phyloP scores from a whole-genome alignment of 2,888 invertebrate species.

The Sminthurides aquaticus region DNA sequence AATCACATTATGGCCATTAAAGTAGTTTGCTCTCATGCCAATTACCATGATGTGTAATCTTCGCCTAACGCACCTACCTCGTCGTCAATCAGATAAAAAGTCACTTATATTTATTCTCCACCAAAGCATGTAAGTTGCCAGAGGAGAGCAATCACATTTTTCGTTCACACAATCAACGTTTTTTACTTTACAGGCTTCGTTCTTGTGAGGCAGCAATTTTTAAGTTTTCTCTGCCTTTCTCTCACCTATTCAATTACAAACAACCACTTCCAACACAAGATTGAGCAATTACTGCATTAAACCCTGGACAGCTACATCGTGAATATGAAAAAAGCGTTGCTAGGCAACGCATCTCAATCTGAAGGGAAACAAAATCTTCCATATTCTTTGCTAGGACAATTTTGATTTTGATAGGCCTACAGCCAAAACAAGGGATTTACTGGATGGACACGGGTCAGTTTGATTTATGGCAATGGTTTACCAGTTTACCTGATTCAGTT shows the following conservation, averaged over 20 bases:
- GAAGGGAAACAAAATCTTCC: too few relatives aligned
- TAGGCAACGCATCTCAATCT: too few relatives aligned
- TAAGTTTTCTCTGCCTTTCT: background rate
- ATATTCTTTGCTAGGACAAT: too few relatives aligned
- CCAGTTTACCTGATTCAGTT: background rate
- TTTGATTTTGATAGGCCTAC: too few relatives aligned
- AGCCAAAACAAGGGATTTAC: background rate
- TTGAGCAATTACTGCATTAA: background rate
- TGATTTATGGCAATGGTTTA: slow-evolving; percentile 21
- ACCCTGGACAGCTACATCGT: too few relatives aligned
- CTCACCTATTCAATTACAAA: background rate
- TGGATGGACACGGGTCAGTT: background rate
- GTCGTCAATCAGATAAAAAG: background rate
- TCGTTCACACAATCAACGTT: background rate
- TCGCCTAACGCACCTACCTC: background rate
- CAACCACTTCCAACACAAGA: background rate
- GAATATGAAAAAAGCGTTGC: too few relatives aligned
- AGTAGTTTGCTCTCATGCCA: background rate
- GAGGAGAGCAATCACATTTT: too few relatives aligned
- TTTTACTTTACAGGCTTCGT: background rate
- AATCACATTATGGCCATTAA: background rate
- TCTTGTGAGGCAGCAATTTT: background rate
- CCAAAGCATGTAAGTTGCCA: too few relatives aligned
- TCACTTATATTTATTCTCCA: background rate
- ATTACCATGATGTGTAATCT: background rate